Base-by-base conservation (phyloP, 2,888 invertebrate species). In the Sympetrum striolatum region DNA sequence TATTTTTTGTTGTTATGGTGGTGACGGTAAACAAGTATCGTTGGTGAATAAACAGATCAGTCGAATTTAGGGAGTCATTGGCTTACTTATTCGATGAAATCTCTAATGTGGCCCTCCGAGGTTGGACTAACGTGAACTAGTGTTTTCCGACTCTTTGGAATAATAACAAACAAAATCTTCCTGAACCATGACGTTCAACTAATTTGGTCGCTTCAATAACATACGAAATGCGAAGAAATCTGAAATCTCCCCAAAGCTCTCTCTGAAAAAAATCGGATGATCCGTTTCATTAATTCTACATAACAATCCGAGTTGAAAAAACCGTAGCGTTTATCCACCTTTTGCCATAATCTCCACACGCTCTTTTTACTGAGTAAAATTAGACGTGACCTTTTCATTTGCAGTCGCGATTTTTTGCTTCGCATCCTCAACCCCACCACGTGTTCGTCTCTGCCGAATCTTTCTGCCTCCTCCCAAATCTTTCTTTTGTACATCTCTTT, bases 311-410 rank as follows among this genome's bases (percentile, higher is more conserved):
- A 35, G 35, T 18, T 18, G 12, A 60, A 60, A 37, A 53, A 53
- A 53, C 18, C 15, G 53, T 18, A 53, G n/a, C 35, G 31, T 58
- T 82, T 58, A 35, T 31, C 58, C 25, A 86, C 86, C 86, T 86
- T 35, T n/a, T 12, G 18, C 37, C 37, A 22, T 35, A 86, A 37
- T 37, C 58, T 60, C 60, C 15, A 86, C 31, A 64, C 31, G 18
- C 53, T n/a, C n/a, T 37, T 60, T 48, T 31, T 86, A 6, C 39
- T n/a, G 14, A 60, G 60, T 86, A 86, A 86, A 86, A 86, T 86
- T 64, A 60, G 37, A 48, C 86, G 37, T 86, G 86, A 86, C 86
- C 86, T 86, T 86, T 86, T 31, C 37, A 81, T 60, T 64, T 37
- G 73, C 22, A 39, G 37, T 8, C 15, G n/a, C 8, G n/a, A 60